These are phyloP conservation scores for Callocephalon fimbriatum DNA, from an alignment of 2,113 vertebrate species.

Conservation along the genomic window DNA sequence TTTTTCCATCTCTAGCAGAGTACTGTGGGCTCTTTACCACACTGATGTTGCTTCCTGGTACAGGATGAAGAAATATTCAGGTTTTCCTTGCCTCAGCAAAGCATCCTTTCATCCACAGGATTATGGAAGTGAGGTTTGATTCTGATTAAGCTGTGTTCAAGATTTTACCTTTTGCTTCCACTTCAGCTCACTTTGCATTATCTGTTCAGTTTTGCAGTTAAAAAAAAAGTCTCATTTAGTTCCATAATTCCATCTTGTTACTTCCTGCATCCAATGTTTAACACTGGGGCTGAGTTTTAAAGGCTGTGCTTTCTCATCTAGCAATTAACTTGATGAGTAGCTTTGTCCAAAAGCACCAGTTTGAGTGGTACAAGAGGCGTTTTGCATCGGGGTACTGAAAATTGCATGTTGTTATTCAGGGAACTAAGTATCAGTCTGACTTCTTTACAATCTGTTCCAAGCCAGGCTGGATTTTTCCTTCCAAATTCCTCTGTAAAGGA, in stretches of 20 bases:
- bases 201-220: background rate
- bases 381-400: background rate
- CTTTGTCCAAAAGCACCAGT: background rate
- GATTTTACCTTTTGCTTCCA: background rate
- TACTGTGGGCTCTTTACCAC: background rate
- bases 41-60: background rate
- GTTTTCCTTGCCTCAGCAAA: background rate
- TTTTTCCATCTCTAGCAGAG: background rate
- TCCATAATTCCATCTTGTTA: background rate
- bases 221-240: background rate
- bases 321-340: background rate
- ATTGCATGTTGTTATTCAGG: accelerated
- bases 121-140: background rate
- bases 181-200: background rate
- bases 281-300: background rate
- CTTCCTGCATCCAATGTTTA: background rate
- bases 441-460: background rate
- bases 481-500: background rate
- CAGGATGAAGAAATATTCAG: background rate
- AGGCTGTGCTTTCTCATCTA: background rate
- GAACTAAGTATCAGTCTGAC: background rate
- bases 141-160: background rate
- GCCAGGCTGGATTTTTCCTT: background rate
- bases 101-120: background rate
- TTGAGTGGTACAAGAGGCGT: background rate